Base-by-base conservation (phyloP, 1,140 invertebrate genomes). In the Drosophila orena region DNA sequence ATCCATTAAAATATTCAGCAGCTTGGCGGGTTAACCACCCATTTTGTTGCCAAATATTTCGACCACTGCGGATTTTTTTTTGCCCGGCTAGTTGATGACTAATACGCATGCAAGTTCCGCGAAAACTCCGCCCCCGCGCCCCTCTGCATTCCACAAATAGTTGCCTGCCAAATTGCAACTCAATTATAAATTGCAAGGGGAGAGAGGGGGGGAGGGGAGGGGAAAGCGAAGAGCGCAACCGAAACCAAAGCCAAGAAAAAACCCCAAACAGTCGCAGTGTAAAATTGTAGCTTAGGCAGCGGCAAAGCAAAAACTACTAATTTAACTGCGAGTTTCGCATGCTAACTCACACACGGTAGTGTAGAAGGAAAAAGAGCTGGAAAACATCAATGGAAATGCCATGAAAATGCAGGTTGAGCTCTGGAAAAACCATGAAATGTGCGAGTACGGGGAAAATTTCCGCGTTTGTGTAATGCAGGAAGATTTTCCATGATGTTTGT, bases 391-490 rank as follows among this genome's bases (percentile, higher is more conserved):
- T 89, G 79, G 79, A 89, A 79, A 89, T 88, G 79, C 64, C 76
- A 89, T 83, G 84, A 77, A 89, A 88, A 89, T 88, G 83, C 77
- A 68, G 57, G 42, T 58, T 52, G 64, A 73, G 76, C 60, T 59
- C 40, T 89, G 83, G 76, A 83, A 88, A 89, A 84, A 62, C 68
- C 84, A 88, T 84, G 72, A 83, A 77, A 77, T 77, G 83, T 79
- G 79, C 70, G 54, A 79, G 52, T 85, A 61, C 61, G 60, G 35
- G 20, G 52, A 66, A 88, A 89, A 89, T 84, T 89, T 89, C 84
- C 84, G 84, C 84, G 85, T 89, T 90, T 89, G 84, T 89, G 84
- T 83, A 89, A 89, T 89, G 68, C 80, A 89, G 84, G 84, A 89
- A 89, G 84, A 89, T 89, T 90, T 90, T 77, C 62, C 71, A 84